phyloP scores from a whole-genome alignment of 1,140 invertebrate genomes.

The Zaprionus nigranus region DNA sequence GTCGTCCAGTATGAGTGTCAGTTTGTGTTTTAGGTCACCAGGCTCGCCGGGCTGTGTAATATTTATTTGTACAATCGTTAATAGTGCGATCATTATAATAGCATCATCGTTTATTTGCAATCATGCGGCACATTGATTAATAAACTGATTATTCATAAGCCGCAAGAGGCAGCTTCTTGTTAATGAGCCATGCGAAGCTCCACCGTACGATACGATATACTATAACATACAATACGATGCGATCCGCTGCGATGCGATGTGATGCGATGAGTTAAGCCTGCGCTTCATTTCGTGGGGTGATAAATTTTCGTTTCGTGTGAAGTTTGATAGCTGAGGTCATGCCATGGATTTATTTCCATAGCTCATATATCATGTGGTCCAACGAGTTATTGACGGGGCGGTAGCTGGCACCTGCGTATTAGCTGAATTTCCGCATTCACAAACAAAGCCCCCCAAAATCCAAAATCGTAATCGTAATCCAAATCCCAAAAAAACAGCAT shows the following conservation, averaged over 20 bases:
- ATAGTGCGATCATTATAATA: conserved; percentile 79
- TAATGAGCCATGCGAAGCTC: conserved; percentile 72
- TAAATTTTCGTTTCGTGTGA: conserved; percentile 61
- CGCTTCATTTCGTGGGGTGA: conserved; percentile 42
- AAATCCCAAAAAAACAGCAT: conserved; percentile 4
- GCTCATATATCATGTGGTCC: conserved; percentile 72
- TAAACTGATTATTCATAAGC: conserved; percentile 80
- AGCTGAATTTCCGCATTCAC: conserved; percentile 70
- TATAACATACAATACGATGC: not conserved
- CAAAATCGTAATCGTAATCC: conserved; percentile 18
- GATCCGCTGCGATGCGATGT: not conserved
- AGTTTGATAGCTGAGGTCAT: conserved; percentile 81
- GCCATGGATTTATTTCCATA: conserved; percentile 78
- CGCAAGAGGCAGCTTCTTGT: conserved; percentile 77
- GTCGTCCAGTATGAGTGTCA: not conserved
- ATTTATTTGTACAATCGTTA: conserved; percentile 48
- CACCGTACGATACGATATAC: not conserved
- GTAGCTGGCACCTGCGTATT: conserved; percentile 76
- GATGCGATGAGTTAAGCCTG: conserved; percentile 62
- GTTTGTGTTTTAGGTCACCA: conserved; percentile 24
- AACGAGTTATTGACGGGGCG: conserved; percentile 62
- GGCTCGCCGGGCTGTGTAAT: conserved; percentile 4
- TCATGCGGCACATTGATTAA: conserved; percentile 71
- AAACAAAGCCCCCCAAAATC: conserved; percentile 19
- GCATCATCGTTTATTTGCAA: conserved; percentile 78